Base-by-base conservation (phyloP, 1,140 invertebrate genomes). In the Tachypleus tridentatus region DNA sequence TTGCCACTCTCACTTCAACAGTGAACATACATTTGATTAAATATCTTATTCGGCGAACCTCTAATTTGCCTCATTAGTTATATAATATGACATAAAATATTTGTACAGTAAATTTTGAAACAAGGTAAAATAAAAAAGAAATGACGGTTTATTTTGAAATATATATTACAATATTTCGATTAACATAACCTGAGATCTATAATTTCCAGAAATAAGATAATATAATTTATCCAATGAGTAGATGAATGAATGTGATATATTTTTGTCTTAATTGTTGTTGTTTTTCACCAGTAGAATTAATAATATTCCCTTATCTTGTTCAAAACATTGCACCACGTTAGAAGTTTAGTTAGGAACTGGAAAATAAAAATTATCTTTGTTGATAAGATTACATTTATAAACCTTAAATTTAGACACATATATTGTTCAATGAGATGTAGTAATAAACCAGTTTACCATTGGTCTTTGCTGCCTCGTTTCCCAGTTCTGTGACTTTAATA, bases 401-500 rank as follows among this genome's bases (percentile, higher is more conserved):
- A 57, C 10, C 10, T 57, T 10, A 10, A 1, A 10, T 29, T 29
- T 29, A 29, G 29, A 29, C 29, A 29, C 29, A 29, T 29, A 29
- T 29, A 2, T 29, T 29, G 29, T 29, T 29, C 29, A 29, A 29
- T 29, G 29, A 29, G 2, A 29, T 71, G 87, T 86, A 29, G 29
- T 29, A 29, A 29, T 29, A 29, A 29, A 48, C 48, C 54, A 51
- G 10, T 71, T 87, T 86, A 94, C 92, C 92, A 72, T 95, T 93
- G 49, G 85, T 77, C 71, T 80, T 79, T 4, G 90, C 84, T 0
- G 88, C 90, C 74, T 88, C 83, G 75, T 93, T 94, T 0, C 85
- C 84, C 7, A 93, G 75, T 68, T 87, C 81, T 0, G 90, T 81
- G 71, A 89, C 91, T 79, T 86, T 81, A 74, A 86, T 82, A 70